Evolutionary conservation across 2,797 vertebrate genomes (phyloP).

Genomic region (Geotrypetes seraphini): DNA sequence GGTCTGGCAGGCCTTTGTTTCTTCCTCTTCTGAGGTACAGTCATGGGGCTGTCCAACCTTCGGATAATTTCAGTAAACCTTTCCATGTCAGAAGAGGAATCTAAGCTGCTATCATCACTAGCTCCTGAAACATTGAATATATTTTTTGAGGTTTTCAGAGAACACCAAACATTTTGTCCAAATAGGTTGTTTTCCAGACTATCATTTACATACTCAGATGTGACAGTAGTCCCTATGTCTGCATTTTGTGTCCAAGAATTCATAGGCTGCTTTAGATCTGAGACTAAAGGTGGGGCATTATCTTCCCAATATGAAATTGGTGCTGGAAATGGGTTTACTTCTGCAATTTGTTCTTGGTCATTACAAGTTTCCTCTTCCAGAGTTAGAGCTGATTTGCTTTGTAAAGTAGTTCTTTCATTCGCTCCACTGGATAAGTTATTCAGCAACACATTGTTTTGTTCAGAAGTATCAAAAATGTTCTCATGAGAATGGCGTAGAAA

Average conservation of each 20-base stretch:
- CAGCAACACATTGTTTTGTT: too few species aligned
- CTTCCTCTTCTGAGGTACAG: slow-evolving; percentile 73
- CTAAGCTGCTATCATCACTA: slow-evolving; percentile 58
- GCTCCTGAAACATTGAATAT: slow-evolving; percentile 40
- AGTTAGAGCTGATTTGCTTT: too few species aligned
- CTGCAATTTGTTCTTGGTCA: too few species aligned
- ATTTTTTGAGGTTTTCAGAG: slow-evolving; percentile 20
- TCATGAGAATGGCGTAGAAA: too few species aligned
- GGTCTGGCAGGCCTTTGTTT: slow-evolving; percentile 56
- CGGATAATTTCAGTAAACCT: slow-evolving; percentile 83
- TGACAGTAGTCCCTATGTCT: slow-evolving; percentile 7
- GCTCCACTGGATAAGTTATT: too few species aligned
- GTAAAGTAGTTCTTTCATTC: too few species aligned
- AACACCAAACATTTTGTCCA: slow-evolving; percentile 28
- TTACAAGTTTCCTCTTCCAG: too few species aligned
- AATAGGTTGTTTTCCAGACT: slow-evolving; percentile 1
- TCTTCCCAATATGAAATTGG: too few species aligned
- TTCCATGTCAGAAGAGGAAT: slow-evolving; percentile 68
- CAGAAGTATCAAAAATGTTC: too few species aligned
- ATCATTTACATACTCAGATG: not conserved
- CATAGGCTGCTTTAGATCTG: slow-evolving; percentile 16
- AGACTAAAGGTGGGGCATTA: too few species aligned
- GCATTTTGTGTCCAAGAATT: slow-evolving; percentile 17
- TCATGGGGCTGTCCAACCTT: slow-evolving; percentile 66
- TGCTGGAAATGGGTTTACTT: too few species aligned